Percentiles rank a stretch among this genome's conserved stretches.
phyloP scores from a whole-genome alignment of 1,140 invertebrate genomes.

The Diorhabda sublineata region DNA sequence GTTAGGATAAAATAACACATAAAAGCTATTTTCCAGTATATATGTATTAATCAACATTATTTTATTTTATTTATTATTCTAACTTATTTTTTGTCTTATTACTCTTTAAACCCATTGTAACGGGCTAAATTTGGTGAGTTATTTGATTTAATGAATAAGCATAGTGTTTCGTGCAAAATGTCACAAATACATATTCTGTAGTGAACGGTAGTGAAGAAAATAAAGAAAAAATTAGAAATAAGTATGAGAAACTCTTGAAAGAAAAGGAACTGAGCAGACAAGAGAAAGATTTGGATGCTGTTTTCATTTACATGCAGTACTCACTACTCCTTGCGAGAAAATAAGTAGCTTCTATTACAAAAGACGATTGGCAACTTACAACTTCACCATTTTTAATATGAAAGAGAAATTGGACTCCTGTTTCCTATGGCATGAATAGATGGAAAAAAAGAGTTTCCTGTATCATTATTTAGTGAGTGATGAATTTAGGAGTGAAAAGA shows the following conservation, averaged over 20 bases:
- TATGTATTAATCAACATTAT: too few species aligned
- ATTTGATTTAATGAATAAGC: too few species aligned
- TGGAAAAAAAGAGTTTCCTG: constrained; percentile 34
- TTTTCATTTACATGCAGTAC: constrained; percentile 44
- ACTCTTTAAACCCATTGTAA: too few species aligned
- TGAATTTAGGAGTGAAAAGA: neutral
- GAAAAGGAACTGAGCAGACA: neutral
- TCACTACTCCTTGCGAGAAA: constrained; percentile 36
- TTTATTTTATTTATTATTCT: too few species aligned
- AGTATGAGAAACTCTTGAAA: neutral
- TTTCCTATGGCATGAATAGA: constrained; percentile 48
- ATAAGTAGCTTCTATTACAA: constrained; percentile 43
- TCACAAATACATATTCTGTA: too few species aligned
- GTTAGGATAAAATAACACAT: too few species aligned
- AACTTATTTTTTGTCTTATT: too few species aligned
- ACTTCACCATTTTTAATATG: constrained; percentile 47
- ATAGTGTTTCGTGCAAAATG: too few species aligned
- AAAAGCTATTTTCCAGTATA: too few species aligned
- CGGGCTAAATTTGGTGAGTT: too few species aligned
- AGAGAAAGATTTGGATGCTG: neutral
- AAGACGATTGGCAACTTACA: constrained; percentile 46
- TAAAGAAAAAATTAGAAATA: too few species aligned
- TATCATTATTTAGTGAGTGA: neutral
- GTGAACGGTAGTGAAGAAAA: too few species aligned
- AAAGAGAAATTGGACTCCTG: constrained; percentile 38